These are phyloP conservation scores for Tiliqua scincoides DNA, from an alignment of 2,113 vertebrate genomes.

Conservation along the genomic window DNA sequence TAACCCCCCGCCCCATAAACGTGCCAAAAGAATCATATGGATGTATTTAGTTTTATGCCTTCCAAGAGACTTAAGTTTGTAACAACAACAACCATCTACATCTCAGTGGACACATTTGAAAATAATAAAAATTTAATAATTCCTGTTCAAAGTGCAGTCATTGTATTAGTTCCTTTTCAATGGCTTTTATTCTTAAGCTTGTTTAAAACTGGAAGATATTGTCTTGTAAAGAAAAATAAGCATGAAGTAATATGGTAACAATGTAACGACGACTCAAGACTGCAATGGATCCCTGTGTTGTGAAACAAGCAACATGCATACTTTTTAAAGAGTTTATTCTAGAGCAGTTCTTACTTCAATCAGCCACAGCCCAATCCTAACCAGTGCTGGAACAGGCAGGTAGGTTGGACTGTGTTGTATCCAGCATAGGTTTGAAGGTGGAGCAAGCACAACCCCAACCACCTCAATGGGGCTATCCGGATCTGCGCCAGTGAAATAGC, in stretches of 20 bases:
- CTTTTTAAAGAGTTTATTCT: neutral
- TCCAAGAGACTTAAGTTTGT: neutral
- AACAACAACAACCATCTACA: neutral
- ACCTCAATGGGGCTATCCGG: too few species aligned
- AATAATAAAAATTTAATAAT: constrained; percentile 11
- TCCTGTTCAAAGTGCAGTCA: neutral
- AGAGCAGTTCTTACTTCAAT: neutral
- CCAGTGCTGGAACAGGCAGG: too few species aligned
- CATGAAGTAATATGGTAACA: neutral
- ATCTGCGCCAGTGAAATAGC: too few species aligned
- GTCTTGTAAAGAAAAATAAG: neutral
- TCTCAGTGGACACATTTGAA: constrained; percentile 11
- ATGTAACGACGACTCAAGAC: neutral
- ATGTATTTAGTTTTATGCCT: neutral
- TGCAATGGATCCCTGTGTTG: neutral
- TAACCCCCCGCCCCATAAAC: neutral
- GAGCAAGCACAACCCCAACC: too few species aligned
- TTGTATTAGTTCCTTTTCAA: neutral
- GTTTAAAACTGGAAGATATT: neutral
- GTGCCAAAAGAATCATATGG: neutral
- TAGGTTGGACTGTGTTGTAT: too few species aligned
- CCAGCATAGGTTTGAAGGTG: too few species aligned
- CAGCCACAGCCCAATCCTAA: too few species aligned
- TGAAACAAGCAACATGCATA: neutral
- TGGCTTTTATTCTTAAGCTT: neutral